Evolutionary conservation across 2,113 vertebrate genomes (phyloP), one percentile per base, ranked within the genome.

Genomic region (Alethe castanea): DNA sequence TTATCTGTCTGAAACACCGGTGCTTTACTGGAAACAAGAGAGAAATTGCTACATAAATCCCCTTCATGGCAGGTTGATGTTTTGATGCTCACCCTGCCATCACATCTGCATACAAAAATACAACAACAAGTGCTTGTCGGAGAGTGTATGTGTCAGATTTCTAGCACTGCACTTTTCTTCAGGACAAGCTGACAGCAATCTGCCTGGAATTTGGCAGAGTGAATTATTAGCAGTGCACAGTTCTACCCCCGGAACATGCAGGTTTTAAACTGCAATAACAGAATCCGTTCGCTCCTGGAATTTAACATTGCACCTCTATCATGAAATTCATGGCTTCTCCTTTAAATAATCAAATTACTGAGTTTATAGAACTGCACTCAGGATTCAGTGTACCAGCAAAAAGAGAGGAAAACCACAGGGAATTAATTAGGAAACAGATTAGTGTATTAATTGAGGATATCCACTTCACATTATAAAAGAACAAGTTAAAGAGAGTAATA

Each of bases 381-480:
- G 84, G 70, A 87, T 87, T 92, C 86, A 87, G 19, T 73, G 95
- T 87, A 92, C 88, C 83, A 94, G 84, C 90, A 91, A 94, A 95
- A 92, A 82, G 67, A 72, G 78, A 87, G 25, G 62, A 77, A 94
- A 87, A 80, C 94, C 62, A 0, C 56, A 60, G 95, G 88, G 96
- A 97, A 95, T 94, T 96, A 91, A 96, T 96, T 96, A 96, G 91
- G 60, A 94, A 96, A 94, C 78, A 96, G 83, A 96, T 96, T 94
- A 96, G 88, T 72, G 62, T 89, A 94, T 96, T 96, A 96, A 96
- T 85, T 91, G 95, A 92, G 83, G 62, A 94, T 82, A 92, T 57
- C n/a, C 33, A 79, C 87, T 89, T 95, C 91, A 92, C 33, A 73
- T 93, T 81, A 89, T 35, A 47, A 85, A 72, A 66, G 78, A 81